Evolutionary conservation across 2,888 invertebrate species (phyloP).

Genomic region (Himalopsyche tibetana): DNA sequence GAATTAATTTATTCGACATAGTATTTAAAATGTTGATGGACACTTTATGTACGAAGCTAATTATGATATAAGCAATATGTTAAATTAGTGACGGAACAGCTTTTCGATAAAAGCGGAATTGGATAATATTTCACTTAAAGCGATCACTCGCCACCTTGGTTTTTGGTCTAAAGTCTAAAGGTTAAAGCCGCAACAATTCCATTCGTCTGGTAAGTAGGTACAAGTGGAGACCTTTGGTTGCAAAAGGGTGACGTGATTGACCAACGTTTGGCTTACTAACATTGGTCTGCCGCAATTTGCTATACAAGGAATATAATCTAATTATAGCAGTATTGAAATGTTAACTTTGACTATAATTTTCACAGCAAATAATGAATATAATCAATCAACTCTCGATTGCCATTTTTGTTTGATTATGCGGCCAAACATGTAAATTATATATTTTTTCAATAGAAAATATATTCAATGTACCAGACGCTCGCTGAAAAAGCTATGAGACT

Average conservation of each 20-base stretch:
- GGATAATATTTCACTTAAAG: constrained; percentile 34
- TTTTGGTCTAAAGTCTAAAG: constrained; percentile 32
- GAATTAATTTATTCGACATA: too few species aligned
- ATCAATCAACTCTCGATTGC: too few species aligned
- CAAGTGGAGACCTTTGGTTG: constrained; percentile 28
- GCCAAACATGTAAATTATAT: too few species aligned
- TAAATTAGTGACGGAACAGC: too few species aligned
- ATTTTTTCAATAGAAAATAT: too few species aligned
- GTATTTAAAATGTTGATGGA: too few species aligned
- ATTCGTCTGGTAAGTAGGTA: constrained; percentile 40
- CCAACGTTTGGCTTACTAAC: constrained; percentile 14
- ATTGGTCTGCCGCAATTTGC: neutral
- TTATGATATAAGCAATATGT: too few species aligned
- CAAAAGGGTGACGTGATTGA: constrained; percentile 37
- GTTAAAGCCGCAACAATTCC: constrained; percentile 6
- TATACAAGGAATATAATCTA: constrained; percentile 11
- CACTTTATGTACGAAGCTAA: too few species aligned
- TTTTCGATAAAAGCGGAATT: neutral
- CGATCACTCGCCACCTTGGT: constrained; percentile 36
- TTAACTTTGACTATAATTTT: neutral
- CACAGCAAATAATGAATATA: too few species aligned
- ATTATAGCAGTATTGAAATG: neutral
- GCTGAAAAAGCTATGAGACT: too few species aligned
- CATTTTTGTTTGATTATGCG: too few species aligned
- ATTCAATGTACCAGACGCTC: too few species aligned